Base-by-base conservation (phyloP, 2,888 invertebrate genomes). In the Tachina lurida region DNA sequence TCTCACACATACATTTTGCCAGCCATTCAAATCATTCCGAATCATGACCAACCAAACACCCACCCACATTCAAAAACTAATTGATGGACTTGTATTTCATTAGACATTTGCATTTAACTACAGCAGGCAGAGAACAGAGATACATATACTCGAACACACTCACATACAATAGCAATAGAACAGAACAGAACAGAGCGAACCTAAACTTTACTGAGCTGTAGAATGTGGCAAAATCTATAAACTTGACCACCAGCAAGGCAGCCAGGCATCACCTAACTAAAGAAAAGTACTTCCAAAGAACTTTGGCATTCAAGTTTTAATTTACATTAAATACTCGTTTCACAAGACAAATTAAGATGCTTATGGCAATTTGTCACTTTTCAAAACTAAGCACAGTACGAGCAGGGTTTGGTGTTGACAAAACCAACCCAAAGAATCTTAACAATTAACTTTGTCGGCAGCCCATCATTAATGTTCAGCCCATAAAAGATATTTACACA, bases 361-460 rank as follows among this genome's bases (percentile, higher is more conserved):
- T 68, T 58, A 15, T 58, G 52, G 17, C 31, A 56, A 63, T 47
- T 54, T 54, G 31, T 45, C 54, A 45, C 5, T 62, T 70, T 60
- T n/a, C 10, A n/a, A 62, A 31, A 68, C 7, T 0, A 31, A 31
- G 0, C 2, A 31, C 31, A 31, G 56, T n/a, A 39, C 43, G 47
- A 7, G 47, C 22, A 63, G 70, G 52, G 13, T 13, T 68, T 22
- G 15, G 62, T 60, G 67, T 31, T 60, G 56, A 45, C 58, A 60
- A 62, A 75, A 22, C 31, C 58, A 75, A 22, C 31, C 58, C 67
- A 52, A 71, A 43, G 76, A 65, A 73, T 83, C 76, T 76, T 71
- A 76, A 79, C 75, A 75, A 86, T 86, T 86, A 83, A 83, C 79
- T 86, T 76, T 86, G 79, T 68, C 31, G 31, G 31, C 31, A 56